Base-by-base conservation (phyloP, 1,140 invertebrate genomes). In the Aethina tumida region DNA sequence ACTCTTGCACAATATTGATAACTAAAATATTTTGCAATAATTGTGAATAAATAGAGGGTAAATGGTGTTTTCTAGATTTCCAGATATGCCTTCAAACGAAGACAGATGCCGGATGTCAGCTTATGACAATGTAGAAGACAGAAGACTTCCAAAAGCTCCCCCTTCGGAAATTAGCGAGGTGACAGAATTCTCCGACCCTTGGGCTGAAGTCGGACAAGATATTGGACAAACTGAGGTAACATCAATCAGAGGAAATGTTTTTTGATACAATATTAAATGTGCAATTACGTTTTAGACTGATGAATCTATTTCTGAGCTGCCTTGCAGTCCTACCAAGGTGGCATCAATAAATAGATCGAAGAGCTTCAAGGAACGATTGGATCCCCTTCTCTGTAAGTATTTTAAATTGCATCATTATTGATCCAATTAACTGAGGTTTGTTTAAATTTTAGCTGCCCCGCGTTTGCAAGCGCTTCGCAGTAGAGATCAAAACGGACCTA, bases 91-190 rank as follows among this genome's bases (percentile, higher is more conserved):
- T 29, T 48, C 50, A n/a, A 50, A 53, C 15, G 45, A 48, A 14
- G 47, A 57, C 28, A 39, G 45, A 20, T 60, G 59, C 43, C 64
- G 79, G 9, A 75, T 80, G 40, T 84, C 81, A 2, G 77, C 80
- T 20, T 85, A 85, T 58, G 82, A 85, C 55, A 81, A 80, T 52
- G 76, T 80, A 0, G 75, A 77, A 35, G 75, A 77, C 41, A 35
- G 53, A 19, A 38, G 52, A 24, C 15, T 43, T 14, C 55, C 52
- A 8, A 35, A 49, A 28, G 46, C 56, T 12, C 58, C 58, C 10
- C 55, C 55, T 7, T 60, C 55, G 6, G 56, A 58, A 46, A 58
- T 59, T 31, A 60, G 51, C 36, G 53, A 58, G 43, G 21, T 53
- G 16, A 60, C 58, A 3, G 56, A 58, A 39, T 60, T 60, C 43